A percentile compares a stretch with the other conserved stretches of the same genome.
Evolutionary conservation across 2,113 vertebrate species (phyloP).

Genomic region (Apeltes quadracus): DNA sequence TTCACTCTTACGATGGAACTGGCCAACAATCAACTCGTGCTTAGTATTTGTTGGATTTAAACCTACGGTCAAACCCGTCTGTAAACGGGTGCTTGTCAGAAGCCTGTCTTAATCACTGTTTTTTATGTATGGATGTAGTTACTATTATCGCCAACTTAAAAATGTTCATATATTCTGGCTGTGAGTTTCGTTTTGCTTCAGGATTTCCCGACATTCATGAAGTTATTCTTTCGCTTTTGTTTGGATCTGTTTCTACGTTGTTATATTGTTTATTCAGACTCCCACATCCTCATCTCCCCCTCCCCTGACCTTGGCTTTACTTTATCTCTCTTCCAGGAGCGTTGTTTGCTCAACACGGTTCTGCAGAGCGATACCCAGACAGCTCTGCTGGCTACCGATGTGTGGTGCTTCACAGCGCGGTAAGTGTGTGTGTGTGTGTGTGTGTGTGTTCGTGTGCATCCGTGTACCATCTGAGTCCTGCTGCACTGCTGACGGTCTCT

Average conservation of each 20-base stretch:
- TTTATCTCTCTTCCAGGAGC: conserved; percentile 80
- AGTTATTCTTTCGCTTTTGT: conserved; percentile 31
- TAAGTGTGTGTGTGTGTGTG: conserved; percentile 80
- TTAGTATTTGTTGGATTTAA: neutral
- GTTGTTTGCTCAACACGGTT: conserved; percentile 83
- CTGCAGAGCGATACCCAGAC: conserved; percentile 86
- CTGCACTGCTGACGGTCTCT: neutral
- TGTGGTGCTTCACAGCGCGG: conserved; percentile 95
- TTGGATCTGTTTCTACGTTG: neutral
- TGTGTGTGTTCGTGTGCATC: neutral
- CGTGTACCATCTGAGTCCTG: neutral
- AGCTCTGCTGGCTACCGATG: conserved; percentile 87
- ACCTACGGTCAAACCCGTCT: neutral
- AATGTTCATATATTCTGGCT: neutral
- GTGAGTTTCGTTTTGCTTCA: neutral
- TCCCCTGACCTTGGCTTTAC: neutral
- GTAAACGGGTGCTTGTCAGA: neutral
- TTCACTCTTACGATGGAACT: neutral
- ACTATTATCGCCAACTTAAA: neutral
- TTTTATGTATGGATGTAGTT: neutral
- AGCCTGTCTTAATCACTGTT: neutral
- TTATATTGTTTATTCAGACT: neutral
- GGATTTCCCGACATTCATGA: conserved; percentile 27
- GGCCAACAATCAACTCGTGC: neutral
- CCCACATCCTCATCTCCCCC: fast-evolving